phyloP scores from a whole-genome alignment of 1,140 invertebrate species.

The Drosophila arizonae region DNA sequence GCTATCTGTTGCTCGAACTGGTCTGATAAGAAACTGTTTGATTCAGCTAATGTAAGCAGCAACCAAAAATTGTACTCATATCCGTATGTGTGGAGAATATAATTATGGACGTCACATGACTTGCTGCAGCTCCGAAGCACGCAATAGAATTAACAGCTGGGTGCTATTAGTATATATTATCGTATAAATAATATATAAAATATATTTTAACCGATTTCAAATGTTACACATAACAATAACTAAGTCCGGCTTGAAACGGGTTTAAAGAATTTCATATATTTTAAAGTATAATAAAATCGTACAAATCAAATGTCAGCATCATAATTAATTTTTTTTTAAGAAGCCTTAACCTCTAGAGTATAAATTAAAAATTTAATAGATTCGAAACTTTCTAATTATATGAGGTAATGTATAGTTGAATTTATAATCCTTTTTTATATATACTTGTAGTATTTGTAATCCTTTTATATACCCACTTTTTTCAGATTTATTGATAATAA shows the following conservation, averaged over 20 bases:
- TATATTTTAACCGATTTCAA: too few species aligned
- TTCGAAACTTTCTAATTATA: background rate
- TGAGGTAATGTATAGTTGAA: background rate
- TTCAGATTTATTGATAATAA: slow-evolving; percentile 18
- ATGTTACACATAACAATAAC: slow-evolving; percentile 1
- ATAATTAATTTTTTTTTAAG: too few species aligned
- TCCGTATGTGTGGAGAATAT: background rate
- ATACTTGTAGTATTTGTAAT: background rate
- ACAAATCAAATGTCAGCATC: background rate
- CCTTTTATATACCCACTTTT: background rate
- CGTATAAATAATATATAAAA: background rate
- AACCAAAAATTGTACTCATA: background rate
- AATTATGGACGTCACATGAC: background rate
- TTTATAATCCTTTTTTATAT: background rate
- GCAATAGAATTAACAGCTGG: slow-evolving; percentile 24
- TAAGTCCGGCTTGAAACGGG: background rate
- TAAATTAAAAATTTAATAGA: background rate
- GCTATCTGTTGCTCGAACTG: background rate
- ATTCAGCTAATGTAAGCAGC: background rate
- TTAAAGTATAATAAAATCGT: slow-evolving; percentile 2
- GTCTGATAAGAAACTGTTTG: background rate
- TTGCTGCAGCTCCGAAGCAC: slow-evolving; percentile 3
- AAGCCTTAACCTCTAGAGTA: background rate
- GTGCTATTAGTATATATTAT: slow-evolving; percentile 19
- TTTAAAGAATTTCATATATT: background rate